Base-by-base conservation (phyloP, 2,888 invertebrate genomes). In the Pyrrhia umbra region DNA sequence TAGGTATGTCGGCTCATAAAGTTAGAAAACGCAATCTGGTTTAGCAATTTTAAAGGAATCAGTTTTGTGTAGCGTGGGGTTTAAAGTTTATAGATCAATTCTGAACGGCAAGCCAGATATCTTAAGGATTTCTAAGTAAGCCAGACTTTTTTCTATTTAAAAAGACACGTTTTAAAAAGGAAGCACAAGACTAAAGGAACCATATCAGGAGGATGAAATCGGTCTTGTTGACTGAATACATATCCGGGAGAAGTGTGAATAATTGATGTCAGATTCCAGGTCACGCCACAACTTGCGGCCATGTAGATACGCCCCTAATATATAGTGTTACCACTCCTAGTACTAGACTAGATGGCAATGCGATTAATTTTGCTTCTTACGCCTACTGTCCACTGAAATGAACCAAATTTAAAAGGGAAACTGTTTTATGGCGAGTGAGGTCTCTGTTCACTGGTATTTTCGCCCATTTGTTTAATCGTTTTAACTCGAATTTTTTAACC, bases 271-370 rank as follows among this genome's bases (percentile, higher is more conserved):
- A 25, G 9, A 2, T 46, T 69, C 45, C 39, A 46, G 39, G 65
- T 65, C 75, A 77, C 74, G 79, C 60, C 76, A 75, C 68, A 73
- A 58, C 64, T 56, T 62, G 57, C 63, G 50, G 65, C 62, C 65
- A 59, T 83, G 79, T 87, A 88, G 85, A 84, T 85, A 84, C 27
- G 79, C 80, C 81, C 75, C 68, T 73, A 67, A 50, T 77, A 76
- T 62, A 49, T 85, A 87, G 77, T 77, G 69, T 80, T 82, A 85
- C 79, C 80, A 82, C 81, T 85, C 75, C 74, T 87, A 85, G 83
- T 72, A 68, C 60, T 75, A 81, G 81, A 78, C 72, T 66, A 68
- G 70, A 81, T 58, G 20, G 71, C 39, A 58, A 83, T 82, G 80
- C 52, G 47, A 72, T 81, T 82, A 50, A 75, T 79, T 84, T 72